These are phyloP conservation scores for Cygnus buccinator DNA, from an alignment of 2,113 vertebrate genomes.

Conservation along the genomic window DNA sequence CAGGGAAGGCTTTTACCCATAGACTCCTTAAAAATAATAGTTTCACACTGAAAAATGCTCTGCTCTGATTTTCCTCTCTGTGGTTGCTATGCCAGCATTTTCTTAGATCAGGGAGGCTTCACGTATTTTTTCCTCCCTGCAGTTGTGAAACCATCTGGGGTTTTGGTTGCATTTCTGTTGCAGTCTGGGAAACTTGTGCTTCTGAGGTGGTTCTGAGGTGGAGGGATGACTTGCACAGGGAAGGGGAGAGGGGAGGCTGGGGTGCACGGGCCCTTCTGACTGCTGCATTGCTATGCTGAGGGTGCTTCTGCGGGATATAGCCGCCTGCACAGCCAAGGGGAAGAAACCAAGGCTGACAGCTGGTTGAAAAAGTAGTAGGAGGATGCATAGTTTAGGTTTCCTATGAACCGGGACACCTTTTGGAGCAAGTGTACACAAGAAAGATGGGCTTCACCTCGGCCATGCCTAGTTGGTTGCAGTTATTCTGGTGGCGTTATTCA, in stretches of 20 bases:
- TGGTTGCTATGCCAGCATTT: slow-evolving; percentile 12
- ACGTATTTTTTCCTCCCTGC: background rate
- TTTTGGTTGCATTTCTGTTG: background rate
- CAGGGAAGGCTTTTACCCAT: background rate
- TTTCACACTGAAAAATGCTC: background rate
- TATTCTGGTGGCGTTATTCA: background rate
- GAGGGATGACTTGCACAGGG: background rate
- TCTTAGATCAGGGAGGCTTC: background rate
- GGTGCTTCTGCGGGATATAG: background rate
- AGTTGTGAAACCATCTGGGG: background rate
- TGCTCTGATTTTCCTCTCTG: background rate
- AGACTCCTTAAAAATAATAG: background rate
- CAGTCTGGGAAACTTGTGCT: background rate
- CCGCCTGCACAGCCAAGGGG: no score
- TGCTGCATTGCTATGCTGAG: accelerated
- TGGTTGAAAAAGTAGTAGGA: background rate
- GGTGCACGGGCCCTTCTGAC: accelerated
- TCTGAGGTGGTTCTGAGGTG: background rate
- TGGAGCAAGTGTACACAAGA: background rate
- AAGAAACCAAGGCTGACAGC: background rate
- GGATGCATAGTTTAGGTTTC: background rate
- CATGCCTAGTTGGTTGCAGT: background rate
- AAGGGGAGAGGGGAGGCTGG: background rate
- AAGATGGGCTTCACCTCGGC: background rate
- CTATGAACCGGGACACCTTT: background rate